Base-by-base conservation (phyloP, 2,113 vertebrate genomes). In the Stomatorhinus ivindoensis region DNA sequence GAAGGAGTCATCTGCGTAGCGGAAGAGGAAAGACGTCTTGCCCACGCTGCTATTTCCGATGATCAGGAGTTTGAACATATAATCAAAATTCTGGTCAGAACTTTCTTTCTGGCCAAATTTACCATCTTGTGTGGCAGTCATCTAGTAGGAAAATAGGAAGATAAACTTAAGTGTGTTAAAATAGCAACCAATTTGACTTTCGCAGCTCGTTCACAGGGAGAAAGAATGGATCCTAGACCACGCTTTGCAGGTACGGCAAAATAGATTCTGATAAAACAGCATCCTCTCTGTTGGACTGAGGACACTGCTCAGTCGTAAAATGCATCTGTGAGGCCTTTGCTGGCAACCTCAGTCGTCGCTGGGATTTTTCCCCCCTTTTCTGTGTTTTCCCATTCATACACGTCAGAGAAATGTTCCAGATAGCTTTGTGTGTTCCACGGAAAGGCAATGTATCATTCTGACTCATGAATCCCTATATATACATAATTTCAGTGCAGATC, bases 1-100 rank as follows among this genome's bases (percentile, higher is more conserved):
- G 92, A 99, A 99, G 91, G 98, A 97, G 90, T 99, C 98, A 19
- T 99, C 98, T 0, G 98, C 98, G 0, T 99, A 99, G 91, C 98
- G 97, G 94, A 99, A 99, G 88, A 99, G 96, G 93, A 99, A 99
- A 8, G 97, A 98, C 0, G 97, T 98, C 89, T 98, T 98, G 19
- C 97, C 97, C 87, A 98, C 97, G 4, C 97, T 98, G 96, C 97
- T 98, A 92, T 98, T 98, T 90, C 97, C 97, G 3, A 98, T 98
- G 94, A 98, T 98, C 85, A 98, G 96, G 91, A 98, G 89, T 90
- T 98, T 98, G 93, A 98, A 98, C 97, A 98, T 98, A 93, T 97
- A 98, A 94, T 98, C 97, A 89, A 98, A 98, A 95, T 98, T 98
- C 94, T 98, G 97, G 92, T 98, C 97, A 0, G 97, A 96, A 46